Evolutionary conservation across 2,888 invertebrate species (phyloP), one percentile per base, ranked within the genome.

Genomic region (Lepidonotus clava): DNA sequence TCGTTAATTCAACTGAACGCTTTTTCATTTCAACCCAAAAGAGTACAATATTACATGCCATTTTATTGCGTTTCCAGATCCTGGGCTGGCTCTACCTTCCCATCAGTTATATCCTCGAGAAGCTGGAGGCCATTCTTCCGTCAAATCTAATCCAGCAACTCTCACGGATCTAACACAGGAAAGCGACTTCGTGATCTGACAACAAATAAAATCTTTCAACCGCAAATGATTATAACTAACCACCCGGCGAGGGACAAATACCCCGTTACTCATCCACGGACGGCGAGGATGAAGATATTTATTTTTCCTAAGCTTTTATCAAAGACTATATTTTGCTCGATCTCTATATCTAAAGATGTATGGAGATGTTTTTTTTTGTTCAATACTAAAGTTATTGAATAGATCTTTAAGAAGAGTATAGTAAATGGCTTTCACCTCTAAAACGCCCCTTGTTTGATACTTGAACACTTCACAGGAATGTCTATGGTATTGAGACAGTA

Each of bases 11-110:
- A n/a, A n/a, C n/a, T n/a, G n/a, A n/a, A n/a, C n/a, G n/a, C n/a
- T n/a, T n/a, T n/a, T n/a, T n/a, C n/a, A n/a, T n/a, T n/a, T n/a
- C n/a, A n/a, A n/a, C n/a, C n/a, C n/a, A n/a, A n/a, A n/a, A n/a
- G n/a, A n/a, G n/a, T n/a, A n/a, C n/a, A n/a, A n/a, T n/a, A n/a
- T n/a, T n/a, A n/a, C n/a, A n/a, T n/a, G n/a, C n/a, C 76, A 76
- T 76, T 32, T 76, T 76, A 4, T 83, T 14, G 34, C 89, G 87
- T 56, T 93, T 93, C 6, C 93, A 95, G 95, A 95, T 97, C 93
- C 95, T 97, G 90, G 96, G 96, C 91, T 97, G 97, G 96, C 95
- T 97, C 89, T 97, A 97, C 86, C 95, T 97, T 93, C 97, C 97
- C 18, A 96, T 97, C 93, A 96, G 96, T 92, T 97, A 97, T 93